Evolutionary conservation across 1,140 invertebrate genomes (phyloP).

Genomic region (Bombus vancouverensis): DNA sequence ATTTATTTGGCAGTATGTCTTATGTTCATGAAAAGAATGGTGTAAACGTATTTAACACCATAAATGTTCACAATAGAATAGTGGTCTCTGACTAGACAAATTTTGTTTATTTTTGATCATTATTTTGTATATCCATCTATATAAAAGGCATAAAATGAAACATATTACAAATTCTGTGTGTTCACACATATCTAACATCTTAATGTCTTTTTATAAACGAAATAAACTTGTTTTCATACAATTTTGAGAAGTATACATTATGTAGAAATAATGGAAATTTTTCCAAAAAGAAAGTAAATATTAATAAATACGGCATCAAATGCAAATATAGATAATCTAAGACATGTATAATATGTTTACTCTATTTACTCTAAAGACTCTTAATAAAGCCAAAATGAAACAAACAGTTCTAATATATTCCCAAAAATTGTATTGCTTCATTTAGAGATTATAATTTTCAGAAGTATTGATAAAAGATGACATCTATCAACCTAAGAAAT

Average conservation of each 20-base stretch:
- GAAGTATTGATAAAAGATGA: background rate
- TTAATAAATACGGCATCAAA: slow-evolving; percentile 17
- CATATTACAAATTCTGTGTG: slow-evolving; percentile 3
- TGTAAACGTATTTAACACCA: background rate
- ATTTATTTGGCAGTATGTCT: slow-evolving; percentile 39
- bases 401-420: slow-evolving; percentile 10
- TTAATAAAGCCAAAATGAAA: background rate
- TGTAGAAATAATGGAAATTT: slow-evolving; percentile 5
- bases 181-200: slow-evolving; percentile 6
- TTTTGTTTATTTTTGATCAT: slow-evolving; percentile 2
- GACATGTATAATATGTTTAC: slow-evolving; percentile 18
- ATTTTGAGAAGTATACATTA: slow-evolving; percentile 14
- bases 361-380: slow-evolving; percentile 32
- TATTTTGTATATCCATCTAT: slow-evolving; percentile 1
- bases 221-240: background rate
- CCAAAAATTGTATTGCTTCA: slow-evolving; percentile 9
- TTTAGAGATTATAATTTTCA: background rate
- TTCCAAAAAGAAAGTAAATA: background rate
- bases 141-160: slow-evolving; percentile 12
- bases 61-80: background rate
- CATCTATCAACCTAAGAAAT: slow-evolving; percentile 34
- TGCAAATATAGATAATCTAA: slow-evolving; percentile 24
- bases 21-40: background rate
- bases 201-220: slow-evolving; percentile 31
- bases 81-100: slow-evolving; percentile 36